Conservation (phyloP, 1,140 invertebrate species). For the Steinernema feltiae region DNA sequence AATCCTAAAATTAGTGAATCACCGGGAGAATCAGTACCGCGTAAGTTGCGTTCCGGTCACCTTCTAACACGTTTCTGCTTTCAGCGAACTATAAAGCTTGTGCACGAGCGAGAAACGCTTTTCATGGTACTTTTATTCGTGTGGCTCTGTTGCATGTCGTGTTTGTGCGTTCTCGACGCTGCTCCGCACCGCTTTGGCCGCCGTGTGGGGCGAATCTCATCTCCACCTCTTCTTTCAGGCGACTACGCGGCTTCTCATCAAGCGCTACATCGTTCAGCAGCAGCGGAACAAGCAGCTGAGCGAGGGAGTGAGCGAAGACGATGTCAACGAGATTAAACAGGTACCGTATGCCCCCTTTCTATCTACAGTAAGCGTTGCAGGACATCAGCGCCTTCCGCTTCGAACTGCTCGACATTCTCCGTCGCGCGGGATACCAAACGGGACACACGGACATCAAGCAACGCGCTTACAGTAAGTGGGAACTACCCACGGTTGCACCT, state of each 20-base stretch:
- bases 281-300: conserved; percentile 74
- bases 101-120: conserved; percentile 13
- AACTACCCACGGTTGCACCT: not conserved
- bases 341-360: not conserved
- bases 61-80: conserved; percentile 17
- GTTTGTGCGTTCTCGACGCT: not conserved
- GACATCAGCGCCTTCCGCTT: conserved; percentile 41
- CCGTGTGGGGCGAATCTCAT: not conserved
- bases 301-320: conserved; percentile 83
- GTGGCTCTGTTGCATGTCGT: too few species aligned
- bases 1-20: conserved; percentile 39
- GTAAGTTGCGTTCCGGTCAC: conserved; percentile 19
- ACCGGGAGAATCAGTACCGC: conserved; percentile 39
- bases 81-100: conserved; percentile 33
- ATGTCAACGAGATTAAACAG: conserved; percentile 97
- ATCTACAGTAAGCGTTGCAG: conserved; percentile 11
- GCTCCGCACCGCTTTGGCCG: not conserved
- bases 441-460: conserved; percentile 40
- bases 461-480: conserved; percentile 35
- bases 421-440: conserved; percentile 35
- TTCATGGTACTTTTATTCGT: conserved; percentile 15
- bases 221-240: conserved; percentile 58
- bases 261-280: conserved; percentile 75
- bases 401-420: conserved; percentile 37
- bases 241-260: conserved; percentile 72